Evolutionary conservation across 2,797 vertebrate genomes (phyloP), one percentile per base, ranked within the genome.

Genomic region (Clarias laeviceps): DNA sequence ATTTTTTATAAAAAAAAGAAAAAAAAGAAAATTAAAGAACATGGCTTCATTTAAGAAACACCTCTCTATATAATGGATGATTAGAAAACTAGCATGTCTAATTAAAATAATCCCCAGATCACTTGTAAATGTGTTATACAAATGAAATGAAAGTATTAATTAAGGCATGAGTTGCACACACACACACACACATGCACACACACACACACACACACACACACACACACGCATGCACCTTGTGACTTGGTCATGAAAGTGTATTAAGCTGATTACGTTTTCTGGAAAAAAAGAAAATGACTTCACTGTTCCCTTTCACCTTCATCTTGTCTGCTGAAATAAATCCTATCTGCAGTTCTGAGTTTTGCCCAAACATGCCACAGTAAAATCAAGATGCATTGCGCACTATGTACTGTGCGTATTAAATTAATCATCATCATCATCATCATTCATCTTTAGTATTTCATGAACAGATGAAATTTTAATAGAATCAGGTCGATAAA

Each of bases 301-400:
- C 27, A 45, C 8, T 66, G 69, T 45, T 45, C 37, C n/a, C 61
- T 56, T 68, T 84, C 29, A 80, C 68, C 78, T 80, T 86, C 50
- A 80, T 37, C 17, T 82, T 84, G 82, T 88, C 86, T 86, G 76
- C 65, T 87, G 81, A 85, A 40, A 80, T 83, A 83, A 89, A 87
- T 12, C 50, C 50, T 34, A 62, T 62, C n/a, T 80, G 65, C 82
- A 64, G 50, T 27, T 34, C 76, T 57, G 62, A 76, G 32, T 45
- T 54, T 69, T 77, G 64, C 56, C 27, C 37, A 80, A 7, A n/a
- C 57, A 78, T 20, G 62, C 59, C 45, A 54, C 29, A 50, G 59
- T 56, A 34, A 84, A 20, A 65, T 50, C 68, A 40, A 4, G 14
- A 34, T 34, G 6, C 29, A 59, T 61, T 34, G 24, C 34, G 2